Conservation (phyloP, 2,113 vertebrate genomes). For the Grammomys surdaster region DNA sequence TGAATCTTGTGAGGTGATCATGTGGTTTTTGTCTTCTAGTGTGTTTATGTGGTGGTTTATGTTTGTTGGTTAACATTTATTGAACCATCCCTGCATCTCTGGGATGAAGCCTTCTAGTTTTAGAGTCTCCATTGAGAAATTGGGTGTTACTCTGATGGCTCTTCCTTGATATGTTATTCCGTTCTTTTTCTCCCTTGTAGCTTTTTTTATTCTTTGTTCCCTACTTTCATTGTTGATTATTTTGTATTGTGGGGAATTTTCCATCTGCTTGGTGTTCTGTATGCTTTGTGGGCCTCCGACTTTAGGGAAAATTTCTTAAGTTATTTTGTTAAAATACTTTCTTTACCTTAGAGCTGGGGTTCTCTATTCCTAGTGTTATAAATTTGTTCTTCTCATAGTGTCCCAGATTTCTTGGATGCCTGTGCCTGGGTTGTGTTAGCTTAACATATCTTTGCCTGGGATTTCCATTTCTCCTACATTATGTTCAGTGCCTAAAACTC, state of each 20-base stretch:
- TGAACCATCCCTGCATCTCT: background rate
- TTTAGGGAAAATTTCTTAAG: background rate
- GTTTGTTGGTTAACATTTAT: background rate
- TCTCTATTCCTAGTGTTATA: background rate
- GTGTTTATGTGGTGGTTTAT: background rate
- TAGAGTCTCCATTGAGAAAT: background rate
- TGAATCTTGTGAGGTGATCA: background rate
- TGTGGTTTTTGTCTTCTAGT: background rate
- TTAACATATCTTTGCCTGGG: background rate
- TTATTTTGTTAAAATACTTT: background rate
- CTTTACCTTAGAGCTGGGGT: background rate
- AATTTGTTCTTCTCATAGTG: background rate
- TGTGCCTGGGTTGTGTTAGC: background rate
- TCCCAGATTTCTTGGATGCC: background rate
- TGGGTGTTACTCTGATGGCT: background rate
- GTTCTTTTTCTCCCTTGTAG: background rate
- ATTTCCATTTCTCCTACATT: background rate
- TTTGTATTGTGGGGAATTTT: background rate
- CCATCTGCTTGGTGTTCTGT: background rate
- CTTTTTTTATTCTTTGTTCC: background rate
- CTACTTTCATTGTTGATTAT: background rate
- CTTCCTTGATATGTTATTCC: background rate
- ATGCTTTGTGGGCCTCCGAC: background rate
- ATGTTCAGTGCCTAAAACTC: background rate
- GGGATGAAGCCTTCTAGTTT: background rate